phyloP scores from a whole-genome alignment of 2,113 vertebrate species.

The Sardina pilchardus region DNA sequence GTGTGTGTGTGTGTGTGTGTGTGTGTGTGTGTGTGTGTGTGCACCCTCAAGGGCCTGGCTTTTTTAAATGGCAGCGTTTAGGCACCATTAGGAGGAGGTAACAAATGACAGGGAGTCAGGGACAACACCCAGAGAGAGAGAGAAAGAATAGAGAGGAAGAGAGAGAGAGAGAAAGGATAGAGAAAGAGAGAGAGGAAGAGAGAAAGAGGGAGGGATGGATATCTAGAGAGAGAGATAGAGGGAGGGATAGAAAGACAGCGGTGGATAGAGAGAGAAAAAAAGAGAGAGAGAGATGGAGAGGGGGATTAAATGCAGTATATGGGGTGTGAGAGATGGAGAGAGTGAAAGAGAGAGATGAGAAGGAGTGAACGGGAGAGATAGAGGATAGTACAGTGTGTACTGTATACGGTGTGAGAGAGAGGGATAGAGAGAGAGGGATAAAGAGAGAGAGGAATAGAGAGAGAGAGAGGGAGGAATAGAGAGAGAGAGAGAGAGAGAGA shows the following conservation, averaged over 20 bases:
- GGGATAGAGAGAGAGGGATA: neutral
- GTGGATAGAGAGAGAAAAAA: neutral
- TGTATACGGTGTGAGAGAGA: neutral
- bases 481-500: neutral
- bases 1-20: conserved; percentile 1
- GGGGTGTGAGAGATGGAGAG: neutral
- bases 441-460: neutral
- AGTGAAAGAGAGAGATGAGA: neutral
- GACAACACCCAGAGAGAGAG: neutral
- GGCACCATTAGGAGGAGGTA: neutral
- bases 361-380: neutral
- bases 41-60: neutral
- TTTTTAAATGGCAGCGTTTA: neutral
- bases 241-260: neutral
- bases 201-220: neutral
- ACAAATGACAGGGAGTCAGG: neutral
- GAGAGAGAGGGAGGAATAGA: neutral
- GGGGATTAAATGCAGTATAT: neutral
- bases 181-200: neutral
- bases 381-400: neutral
- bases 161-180: neutral
- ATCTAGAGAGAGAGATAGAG: neutral
- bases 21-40: neutral
- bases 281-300: neutral
- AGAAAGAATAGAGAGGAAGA: neutral